Evolutionary conservation across 2,888 invertebrate genomes (phyloP).

Genomic region (Rapana venosa): DNA sequence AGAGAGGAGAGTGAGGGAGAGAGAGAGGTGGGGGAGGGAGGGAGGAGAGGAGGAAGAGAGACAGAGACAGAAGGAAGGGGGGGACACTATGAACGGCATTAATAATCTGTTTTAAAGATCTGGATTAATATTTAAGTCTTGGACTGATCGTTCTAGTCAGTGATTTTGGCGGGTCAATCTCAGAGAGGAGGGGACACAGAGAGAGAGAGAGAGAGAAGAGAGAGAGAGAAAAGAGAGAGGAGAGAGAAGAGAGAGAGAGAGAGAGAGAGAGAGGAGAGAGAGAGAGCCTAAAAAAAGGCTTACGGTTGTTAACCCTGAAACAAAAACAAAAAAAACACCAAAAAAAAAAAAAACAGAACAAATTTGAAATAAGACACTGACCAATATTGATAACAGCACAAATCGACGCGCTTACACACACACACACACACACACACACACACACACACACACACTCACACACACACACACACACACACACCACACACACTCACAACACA

Average conservation of each 20-base stretch:
- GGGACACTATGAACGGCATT: no score
- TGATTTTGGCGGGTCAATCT: no score
- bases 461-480: constrained; percentile 1
- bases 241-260: background rate
- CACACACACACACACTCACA: background rate
- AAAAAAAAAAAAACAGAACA: no score
- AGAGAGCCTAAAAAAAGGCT: background rate
- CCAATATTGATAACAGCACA: no score
- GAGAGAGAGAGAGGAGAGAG: background rate
- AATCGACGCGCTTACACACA: background rate
- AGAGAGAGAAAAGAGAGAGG: background rate
- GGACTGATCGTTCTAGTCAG: no score
- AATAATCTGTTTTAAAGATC: no score
- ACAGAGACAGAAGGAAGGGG: background rate
- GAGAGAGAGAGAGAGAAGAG: no score
- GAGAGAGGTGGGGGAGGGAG: background rate
- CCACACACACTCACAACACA: no score
- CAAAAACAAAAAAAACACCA: no score
- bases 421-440: constrained; percentile 1
- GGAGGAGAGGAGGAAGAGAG: background rate
- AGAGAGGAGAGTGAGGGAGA: background rate
- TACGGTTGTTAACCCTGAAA: background rate
- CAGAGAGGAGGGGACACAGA: no score
- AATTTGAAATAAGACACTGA: no score
- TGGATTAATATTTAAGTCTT: no score